These are phyloP conservation scores for Charina bottae DNA, from an alignment of 2,113 vertebrate species.

Conservation along the genomic window DNA sequence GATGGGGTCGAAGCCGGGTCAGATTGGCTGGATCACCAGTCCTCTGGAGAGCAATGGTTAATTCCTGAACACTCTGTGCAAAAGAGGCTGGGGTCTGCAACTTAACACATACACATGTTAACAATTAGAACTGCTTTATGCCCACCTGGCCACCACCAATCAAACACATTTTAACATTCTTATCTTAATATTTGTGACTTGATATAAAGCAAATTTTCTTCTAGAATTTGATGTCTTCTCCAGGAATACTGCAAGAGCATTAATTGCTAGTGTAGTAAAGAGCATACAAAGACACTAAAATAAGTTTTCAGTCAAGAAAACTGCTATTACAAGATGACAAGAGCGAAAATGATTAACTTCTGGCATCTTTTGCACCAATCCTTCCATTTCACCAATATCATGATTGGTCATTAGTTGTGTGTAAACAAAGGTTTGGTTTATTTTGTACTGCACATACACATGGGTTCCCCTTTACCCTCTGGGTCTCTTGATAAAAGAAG, in stretches of 20 bases:
- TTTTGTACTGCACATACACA: neutral
- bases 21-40: slow-evolving; percentile 98
- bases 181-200: neutral
- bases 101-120: slow-evolving; percentile 71
- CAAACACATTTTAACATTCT: neutral
- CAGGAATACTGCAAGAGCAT: neutral
- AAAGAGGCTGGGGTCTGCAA: slow-evolving; percentile 98
- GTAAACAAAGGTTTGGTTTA: neutral
- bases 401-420: neutral
- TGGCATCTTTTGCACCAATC: no score
- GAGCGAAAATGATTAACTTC: neutral
- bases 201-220: neutral
- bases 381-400: neutral
- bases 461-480: neutral
- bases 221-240: neutral
- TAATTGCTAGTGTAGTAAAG: neutral
- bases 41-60: slow-evolving; percentile 97
- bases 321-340: neutral
- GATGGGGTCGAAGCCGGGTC: slow-evolving; percentile 92
- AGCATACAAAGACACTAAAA: neutral
- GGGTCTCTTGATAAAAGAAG: neutral
- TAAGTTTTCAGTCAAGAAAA: neutral
- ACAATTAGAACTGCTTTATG: slow-evolving; percentile 58
- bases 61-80: slow-evolving; percentile 97
- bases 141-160: neutral